A percentile compares a stretch with the other conserved stretches of the same genome.
Evolutionary conservation across 2,113 vertebrate genomes (phyloP).

Genomic region (Struthio camelus): DNA sequence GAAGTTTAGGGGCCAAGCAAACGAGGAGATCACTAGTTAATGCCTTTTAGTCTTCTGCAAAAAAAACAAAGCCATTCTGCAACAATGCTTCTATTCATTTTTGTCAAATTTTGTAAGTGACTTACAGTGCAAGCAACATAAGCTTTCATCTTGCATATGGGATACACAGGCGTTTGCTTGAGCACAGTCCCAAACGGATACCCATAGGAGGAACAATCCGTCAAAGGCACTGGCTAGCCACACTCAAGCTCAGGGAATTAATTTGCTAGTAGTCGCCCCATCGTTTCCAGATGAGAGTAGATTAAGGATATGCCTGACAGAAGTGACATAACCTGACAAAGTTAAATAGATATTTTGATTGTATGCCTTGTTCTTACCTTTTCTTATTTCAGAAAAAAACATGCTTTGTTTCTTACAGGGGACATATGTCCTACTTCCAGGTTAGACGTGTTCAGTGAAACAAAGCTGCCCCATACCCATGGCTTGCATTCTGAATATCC

Average conservation of each 20-base stretch:
- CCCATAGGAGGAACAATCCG: neutral
- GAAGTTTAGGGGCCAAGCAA: neutral
- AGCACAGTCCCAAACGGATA: neutral
- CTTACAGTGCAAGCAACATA: neutral
- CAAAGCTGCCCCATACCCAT: neutral
- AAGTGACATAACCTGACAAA: neutral
- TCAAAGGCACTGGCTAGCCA: neutral
- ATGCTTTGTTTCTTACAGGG: neutral
- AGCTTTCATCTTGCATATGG: neutral
- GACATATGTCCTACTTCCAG: neutral
- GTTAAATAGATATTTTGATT: neutral
- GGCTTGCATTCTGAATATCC: neutral
- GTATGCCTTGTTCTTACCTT: neutral
- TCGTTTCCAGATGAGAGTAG: neutral
- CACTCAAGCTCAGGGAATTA: neutral
- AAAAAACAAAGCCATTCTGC: neutral
- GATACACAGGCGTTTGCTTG: neutral
- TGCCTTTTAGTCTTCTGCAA: neutral
- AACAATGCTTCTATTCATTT: neutral
- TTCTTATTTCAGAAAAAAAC: neutral
- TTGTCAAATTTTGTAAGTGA: neutral
- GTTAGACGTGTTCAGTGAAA: too few species aligned
- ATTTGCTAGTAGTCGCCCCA: neutral
- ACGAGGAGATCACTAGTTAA: neutral
- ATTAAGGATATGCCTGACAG: neutral